A percentile compares a stretch with the other conserved stretches of the same genome.
phyloP scores from a whole-genome alignment of 2,113 vertebrate species.

The Gasterosteus aculeatus region DNA sequence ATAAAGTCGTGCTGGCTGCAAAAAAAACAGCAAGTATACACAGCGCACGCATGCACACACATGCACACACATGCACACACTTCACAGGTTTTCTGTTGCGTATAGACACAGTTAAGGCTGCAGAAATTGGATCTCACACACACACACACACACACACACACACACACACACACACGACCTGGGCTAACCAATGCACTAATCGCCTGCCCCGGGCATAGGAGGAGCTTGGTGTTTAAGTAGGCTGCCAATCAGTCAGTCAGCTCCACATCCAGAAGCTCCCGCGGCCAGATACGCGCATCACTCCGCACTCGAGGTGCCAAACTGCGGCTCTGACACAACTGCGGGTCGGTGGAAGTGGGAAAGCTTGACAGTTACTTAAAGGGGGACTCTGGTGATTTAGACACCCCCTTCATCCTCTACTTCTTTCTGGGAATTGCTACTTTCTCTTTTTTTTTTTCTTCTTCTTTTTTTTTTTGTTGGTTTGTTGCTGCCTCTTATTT shows the following conservation, averaged over 20 bases:
- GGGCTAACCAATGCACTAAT: conserved; percentile 83
- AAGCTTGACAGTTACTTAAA: conserved; percentile 58
- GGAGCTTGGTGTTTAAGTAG: conserved; percentile 90
- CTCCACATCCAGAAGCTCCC: conserved; percentile 94
- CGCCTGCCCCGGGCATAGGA: conserved; percentile 84
- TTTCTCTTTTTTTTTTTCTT: conserved; percentile 52
- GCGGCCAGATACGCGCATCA: conserved; percentile 90
- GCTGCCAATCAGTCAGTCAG: conserved; percentile 98
- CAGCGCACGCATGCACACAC: conserved; percentile 14
- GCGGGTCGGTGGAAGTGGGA: conserved; percentile 58
- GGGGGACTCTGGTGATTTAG: conserved; percentile 65
- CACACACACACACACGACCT: conserved; percentile 66
- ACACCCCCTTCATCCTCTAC: conserved; percentile 47
- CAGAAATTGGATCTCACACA: conserved; percentile 64
- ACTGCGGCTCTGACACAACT: conserved; percentile 86
- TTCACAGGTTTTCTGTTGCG: conserved; percentile 38
- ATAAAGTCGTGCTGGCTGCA: conserved; percentile 15
- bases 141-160: conserved; percentile 55
- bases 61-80: conserved; percentile 24
- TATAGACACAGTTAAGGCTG: conserved; percentile 40
- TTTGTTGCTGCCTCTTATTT: conserved; percentile 27
- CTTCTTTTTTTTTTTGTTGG: conserved; percentile 47
- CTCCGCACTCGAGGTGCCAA: conserved; percentile 90
- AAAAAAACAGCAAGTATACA: conserved; percentile 20
- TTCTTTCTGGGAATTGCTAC: conserved; percentile 65